phyloP scores from a whole-genome alignment of 37 sponge, comb jelly and placozoan genomes.

The Agelas oroides region DNA sequence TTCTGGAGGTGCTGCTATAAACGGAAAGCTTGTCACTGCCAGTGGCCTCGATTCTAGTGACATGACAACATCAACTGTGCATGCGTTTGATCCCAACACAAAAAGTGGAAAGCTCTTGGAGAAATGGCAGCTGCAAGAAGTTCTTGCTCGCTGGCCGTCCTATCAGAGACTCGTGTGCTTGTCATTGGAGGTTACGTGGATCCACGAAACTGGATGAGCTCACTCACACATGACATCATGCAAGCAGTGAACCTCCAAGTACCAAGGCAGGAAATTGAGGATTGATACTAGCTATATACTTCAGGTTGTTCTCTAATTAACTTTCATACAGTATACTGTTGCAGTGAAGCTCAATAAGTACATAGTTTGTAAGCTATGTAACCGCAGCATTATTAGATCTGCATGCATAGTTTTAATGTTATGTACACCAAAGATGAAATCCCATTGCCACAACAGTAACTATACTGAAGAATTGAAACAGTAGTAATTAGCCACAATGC shows the following conservation, averaged over 20 bases:
- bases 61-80: not conserved
- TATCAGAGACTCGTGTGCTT: not conserved
- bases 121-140: conserved; percentile 33
- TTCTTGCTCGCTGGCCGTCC: conserved; percentile 30
- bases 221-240: conserved; percentile 23
- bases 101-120: conserved; percentile 12
- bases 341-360: too few relatives aligned
- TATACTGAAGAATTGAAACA: too few relatives aligned
- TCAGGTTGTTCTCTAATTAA: not conserved
- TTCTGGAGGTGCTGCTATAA: conserved; percentile 12
- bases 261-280: too few relatives aligned
- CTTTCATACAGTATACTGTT: too few relatives aligned
- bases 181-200: conserved; percentile 25
- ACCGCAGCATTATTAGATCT: too few relatives aligned
- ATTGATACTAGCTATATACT: not conserved
- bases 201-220: conserved; percentile 12
- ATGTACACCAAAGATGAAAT: too few relatives aligned
- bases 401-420: too few relatives aligned
- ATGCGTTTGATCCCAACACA: conserved; percentile 9
- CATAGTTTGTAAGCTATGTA: too few relatives aligned
- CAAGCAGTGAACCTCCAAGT: conserved; percentile 13
- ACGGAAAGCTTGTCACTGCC: conserved; percentile 28
- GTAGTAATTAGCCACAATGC: too few relatives aligned
- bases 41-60: conserved; percentile 8
- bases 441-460: too few relatives aligned